Evolutionary conservation across 1,140 invertebrate genomes (phyloP), one percentile per base, ranked within the genome.

Genomic region (Eciton burchellii): DNA sequence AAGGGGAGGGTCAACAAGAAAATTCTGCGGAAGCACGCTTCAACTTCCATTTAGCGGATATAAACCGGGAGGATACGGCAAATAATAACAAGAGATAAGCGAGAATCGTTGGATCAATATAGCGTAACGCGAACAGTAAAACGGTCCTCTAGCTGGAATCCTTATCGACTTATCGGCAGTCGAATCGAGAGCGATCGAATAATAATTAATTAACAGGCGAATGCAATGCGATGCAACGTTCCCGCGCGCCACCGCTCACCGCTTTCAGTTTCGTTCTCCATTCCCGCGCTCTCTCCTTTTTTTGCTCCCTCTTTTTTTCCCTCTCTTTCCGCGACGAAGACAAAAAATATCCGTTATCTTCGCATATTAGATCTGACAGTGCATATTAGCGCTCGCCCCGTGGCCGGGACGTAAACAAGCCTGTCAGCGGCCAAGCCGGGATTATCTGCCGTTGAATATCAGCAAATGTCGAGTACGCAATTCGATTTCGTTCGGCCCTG

Each of bases 401-500:
- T 14, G 45, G 57, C 9, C n/a, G 1, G 68, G 63, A 83, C 29
- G 82, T 52, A 85, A 83, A 85, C 72, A 85, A 76, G 49, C 24
- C 29, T 65, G 72, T 43, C 65, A 56, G 72, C 21, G 66, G 43
- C 66, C 54, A 77, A 83, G 59, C 49, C 14, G 16, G 65, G 77
- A 85, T 85, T 77, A 85, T 83, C 41, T 52, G 60, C 71, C 35
- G 49, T 72, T 85, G 72, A 68, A 83, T 83, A 83, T 79, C 65
- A 71, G 45, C 49, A 62, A 83, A 66, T 74, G 54, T 74, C 68
- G 70, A 65, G 57, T 72, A 29, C n/a, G 59, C 63, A 85, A 85
- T 85, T 83, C 81, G 84, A 83, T 85, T 85, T 85, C 72, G 70
- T 77, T 85, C 66, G 81, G 65, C 49, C 65, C 77, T 71, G 56